A percentile compares a stretch with the other conserved stretches of the same genome.
Evolutionary conservation across 2,888 invertebrate genomes (phyloP).

Genomic region (Acanthococcus lagerstroemiae): DNA sequence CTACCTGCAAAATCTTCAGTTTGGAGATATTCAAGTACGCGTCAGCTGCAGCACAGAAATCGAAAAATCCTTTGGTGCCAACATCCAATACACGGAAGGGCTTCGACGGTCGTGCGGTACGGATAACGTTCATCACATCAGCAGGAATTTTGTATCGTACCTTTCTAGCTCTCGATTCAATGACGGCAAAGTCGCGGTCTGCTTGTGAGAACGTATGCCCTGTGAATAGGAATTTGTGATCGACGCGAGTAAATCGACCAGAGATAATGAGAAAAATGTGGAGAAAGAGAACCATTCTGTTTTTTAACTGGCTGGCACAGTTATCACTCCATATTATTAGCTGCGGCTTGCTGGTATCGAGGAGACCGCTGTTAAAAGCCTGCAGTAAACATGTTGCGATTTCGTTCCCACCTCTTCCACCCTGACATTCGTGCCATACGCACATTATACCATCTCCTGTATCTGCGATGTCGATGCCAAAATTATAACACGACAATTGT

Average conservation of each 20-base stretch:
- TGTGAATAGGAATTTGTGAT: not conserved
- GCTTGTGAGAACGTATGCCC: not conserved
- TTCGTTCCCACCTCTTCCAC: constrained; percentile 34
- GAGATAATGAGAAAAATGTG: constrained; percentile 36
- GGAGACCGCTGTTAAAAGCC: constrained; percentile 24
- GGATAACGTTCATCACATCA: too few relatives aligned
- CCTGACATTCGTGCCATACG: constrained; percentile 35
- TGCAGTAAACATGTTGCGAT: constrained; percentile 34
- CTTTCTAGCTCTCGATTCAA: too few relatives aligned
- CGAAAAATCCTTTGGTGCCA: too few relatives aligned
- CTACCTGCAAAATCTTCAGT: too few relatives aligned
- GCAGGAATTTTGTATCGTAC: too few relatives aligned
- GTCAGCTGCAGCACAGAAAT: too few relatives aligned
- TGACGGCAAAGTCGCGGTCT: not conserved
- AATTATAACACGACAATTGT: constrained; percentile 37
- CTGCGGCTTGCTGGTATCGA: constrained; percentile 18
- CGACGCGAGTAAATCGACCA: not conserved
- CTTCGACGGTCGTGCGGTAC: too few relatives aligned
- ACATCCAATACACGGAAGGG: too few relatives aligned
- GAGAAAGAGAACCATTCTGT: constrained; percentile 39
- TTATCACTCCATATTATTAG: constrained; percentile 34
- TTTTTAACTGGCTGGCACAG: constrained; percentile 37
- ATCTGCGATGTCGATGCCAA: constrained; percentile 35
- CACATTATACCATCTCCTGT: constrained; percentile 30
- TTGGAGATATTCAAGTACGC: too few relatives aligned